These are phyloP conservation scores for Sinelater perroti DNA, from an alignment of 2,888 invertebrate genomes.

Conservation along the genomic window DNA sequence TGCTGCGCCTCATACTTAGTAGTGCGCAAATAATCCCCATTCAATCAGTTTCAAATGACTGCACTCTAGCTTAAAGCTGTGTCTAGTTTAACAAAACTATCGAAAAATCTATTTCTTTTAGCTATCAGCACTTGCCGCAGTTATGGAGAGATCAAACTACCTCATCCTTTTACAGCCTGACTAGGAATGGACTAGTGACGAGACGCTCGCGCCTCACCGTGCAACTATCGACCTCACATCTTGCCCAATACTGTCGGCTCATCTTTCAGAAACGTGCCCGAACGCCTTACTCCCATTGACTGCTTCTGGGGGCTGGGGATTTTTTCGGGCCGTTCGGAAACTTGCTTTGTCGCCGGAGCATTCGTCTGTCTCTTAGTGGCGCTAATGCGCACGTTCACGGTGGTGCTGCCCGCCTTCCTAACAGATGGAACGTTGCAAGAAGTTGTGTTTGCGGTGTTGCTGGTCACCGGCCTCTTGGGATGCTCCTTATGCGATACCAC, in stretches of 20 bases:
- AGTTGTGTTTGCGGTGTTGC: background rate
- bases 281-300: conserved; percentile 64
- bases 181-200: conserved; percentile 36
- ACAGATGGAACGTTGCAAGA: background rate
- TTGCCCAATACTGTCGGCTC: conserved; percentile 73
- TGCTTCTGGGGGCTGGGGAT: conserved; percentile 32
- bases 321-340: background rate
- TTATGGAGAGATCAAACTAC: conserved; percentile 5
- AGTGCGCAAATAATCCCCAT: no score
- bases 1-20: no score
- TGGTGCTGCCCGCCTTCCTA: background rate
- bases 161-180: conserved; percentile 27
- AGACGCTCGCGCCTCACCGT: background rate
- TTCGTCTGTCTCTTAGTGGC: background rate
- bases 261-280: conserved; percentile 79
- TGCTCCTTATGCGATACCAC: background rate
- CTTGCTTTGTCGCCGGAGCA: background rate
- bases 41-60: no score
- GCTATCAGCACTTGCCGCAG: background rate
- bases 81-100: no score
- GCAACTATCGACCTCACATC: conserved; percentile 33
- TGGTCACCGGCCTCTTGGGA: background rate
- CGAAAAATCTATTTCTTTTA: no score
- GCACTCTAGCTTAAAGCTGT: no score
- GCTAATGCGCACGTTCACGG: no score